These are phyloP conservation scores for Merluccius polli DNA, from an alignment of 2,797 vertebrate species.

Conservation along the genomic window DNA sequence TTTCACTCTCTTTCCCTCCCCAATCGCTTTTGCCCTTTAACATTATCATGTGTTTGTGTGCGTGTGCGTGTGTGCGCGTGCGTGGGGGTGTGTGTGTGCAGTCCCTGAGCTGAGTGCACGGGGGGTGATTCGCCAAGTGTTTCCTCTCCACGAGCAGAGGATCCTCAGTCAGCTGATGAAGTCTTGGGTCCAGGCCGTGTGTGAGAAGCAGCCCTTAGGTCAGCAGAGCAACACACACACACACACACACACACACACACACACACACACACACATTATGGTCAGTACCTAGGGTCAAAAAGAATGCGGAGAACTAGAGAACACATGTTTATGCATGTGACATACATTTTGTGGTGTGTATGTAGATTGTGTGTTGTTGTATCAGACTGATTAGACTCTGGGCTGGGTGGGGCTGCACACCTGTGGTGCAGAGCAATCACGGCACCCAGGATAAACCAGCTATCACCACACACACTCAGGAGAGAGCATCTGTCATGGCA, in stretches of 20 bases:
- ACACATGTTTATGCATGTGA: no score
- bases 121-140: constrained; percentile 92
- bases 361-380: no score
- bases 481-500: no score
- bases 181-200: constrained; percentile 96
- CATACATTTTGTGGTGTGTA: neutral
- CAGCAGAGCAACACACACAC: constrained; percentile 26
- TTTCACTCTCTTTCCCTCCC: neutral
- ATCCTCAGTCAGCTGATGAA: constrained; percentile 94
- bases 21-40: neutral
- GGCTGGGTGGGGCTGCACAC: no score
- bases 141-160: constrained; percentile 92
- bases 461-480: no score
- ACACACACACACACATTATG: neutral
- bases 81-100: constrained; percentile 47
- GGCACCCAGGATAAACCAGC: no score
- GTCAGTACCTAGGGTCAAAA: neutral
- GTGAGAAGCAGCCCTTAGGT: constrained; percentile 93
- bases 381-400: no score
- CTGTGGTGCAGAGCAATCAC: no score
- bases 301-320: no score
- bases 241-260: neutral
- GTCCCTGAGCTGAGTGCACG: constrained; percentile 89
- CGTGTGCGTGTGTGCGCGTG: constrained; percentile 20
- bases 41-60: neutral